phyloP scores from a whole-genome alignment of 2,888 invertebrate genomes.

The Dynastes tityus region DNA sequence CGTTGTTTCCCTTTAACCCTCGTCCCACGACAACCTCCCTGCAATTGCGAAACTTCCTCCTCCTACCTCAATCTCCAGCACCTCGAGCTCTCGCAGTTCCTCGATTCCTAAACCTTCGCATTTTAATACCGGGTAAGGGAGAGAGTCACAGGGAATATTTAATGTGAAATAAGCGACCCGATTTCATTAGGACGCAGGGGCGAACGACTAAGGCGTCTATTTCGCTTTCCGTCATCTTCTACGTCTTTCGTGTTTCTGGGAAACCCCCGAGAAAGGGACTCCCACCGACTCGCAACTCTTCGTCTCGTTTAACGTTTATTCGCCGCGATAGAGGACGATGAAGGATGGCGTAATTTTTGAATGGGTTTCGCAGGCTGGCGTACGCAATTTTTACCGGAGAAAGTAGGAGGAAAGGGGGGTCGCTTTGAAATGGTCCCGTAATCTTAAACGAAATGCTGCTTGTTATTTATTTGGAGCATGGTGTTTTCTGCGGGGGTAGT shows the following conservation, averaged over 20 bases:
- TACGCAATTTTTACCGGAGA: no score
- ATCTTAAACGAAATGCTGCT: no score
- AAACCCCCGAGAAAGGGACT: background rate
- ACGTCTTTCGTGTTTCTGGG: background rate
- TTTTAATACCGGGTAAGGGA: constrained; percentile 2
- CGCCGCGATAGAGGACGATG: constrained; percentile 11
- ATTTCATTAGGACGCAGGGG: constrained; percentile 30
- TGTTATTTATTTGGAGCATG: no score
- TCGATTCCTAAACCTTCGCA: constrained; percentile 5
- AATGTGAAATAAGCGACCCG: constrained; percentile 40
- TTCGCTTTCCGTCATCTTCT: constrained; percentile 10
- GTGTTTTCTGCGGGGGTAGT: no score
- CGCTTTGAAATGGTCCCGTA: no score
- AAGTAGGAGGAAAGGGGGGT: no score
- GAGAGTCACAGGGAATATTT: constrained; percentile 38
- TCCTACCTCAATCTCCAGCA: no score
- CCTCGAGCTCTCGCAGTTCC: no score
- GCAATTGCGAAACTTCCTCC: background rate
- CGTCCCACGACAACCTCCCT: background rate
- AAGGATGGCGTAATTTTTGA: constrained; percentile 41
- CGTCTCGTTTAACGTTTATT: constrained; percentile 8
- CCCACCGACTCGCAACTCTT: background rate
- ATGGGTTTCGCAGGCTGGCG: constrained; percentile 3
- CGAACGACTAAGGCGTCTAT: background rate
- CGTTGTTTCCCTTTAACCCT: background rate